Percentiles rank a stretch among this genome's conserved stretches.
phyloP scores from a whole-genome alignment of 2,113 vertebrate genomes.

The Xiphophorus hellerii region DNA sequence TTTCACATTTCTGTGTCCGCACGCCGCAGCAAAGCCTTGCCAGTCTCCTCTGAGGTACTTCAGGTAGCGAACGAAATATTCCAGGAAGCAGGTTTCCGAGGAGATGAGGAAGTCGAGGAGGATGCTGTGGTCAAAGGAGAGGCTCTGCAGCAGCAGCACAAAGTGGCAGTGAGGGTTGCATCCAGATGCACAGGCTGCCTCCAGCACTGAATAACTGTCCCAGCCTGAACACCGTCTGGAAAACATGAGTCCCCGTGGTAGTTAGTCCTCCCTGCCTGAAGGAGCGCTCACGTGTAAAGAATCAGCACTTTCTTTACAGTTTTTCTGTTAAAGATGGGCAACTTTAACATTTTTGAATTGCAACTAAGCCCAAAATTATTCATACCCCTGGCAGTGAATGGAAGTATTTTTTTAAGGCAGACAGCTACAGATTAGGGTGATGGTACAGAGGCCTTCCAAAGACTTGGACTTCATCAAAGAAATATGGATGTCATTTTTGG shows the following conservation, averaged over 20 bases:
- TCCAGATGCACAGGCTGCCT: conserved; percentile 71
- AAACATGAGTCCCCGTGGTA: neutral
- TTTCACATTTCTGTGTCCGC: conserved; percentile 30
- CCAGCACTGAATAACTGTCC: neutral
- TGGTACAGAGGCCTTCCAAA: no score
- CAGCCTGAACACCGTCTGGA: conserved; percentile 42
- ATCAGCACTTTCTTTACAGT: neutral
- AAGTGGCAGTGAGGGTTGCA: conserved; percentile 93
- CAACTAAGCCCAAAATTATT: no score
- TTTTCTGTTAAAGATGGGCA: no score
- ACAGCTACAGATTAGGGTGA: no score
- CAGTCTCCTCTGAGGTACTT: conserved; percentile 85
- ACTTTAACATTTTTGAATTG: no score
- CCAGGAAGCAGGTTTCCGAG: conserved; percentile 93
- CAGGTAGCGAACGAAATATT: conserved; percentile 92
- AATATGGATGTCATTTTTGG: no score
- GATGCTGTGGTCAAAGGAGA: conserved; percentile 88
- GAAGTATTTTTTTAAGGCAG: no score
- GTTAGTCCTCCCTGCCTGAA: neutral
- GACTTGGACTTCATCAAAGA: no score
- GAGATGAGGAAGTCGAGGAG: conserved; percentile 96
- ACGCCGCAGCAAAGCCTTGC: conserved; percentile 77
- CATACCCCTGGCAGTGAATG: no score
- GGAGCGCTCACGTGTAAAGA: neutral
- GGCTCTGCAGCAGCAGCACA: conserved; percentile 83